Percentiles rank a stretch among this genome's conserved stretches.
These are phyloP conservation scores for Riparia riparia DNA, from an alignment of 2,113 vertebrate species.

Conservation along the genomic window DNA sequence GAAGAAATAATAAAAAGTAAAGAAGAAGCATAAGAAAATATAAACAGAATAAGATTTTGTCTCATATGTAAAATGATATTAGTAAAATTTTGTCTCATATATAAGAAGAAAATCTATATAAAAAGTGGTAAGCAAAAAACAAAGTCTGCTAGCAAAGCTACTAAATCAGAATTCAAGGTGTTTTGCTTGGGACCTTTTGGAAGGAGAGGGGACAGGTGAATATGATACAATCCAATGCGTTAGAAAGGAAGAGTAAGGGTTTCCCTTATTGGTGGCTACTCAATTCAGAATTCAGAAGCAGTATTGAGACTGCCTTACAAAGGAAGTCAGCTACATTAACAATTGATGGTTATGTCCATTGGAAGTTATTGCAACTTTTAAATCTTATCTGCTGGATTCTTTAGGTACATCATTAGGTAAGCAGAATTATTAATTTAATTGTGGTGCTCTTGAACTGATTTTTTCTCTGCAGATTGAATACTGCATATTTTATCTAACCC, in stretches of 20 bases:
- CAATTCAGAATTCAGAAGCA: background rate
- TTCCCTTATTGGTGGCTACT: background rate
- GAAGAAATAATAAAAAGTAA: background rate
- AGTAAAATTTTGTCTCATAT: background rate
- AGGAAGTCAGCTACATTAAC: background rate
- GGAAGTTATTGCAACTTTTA: background rate
- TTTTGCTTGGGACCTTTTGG: background rate
- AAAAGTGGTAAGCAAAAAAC: background rate
- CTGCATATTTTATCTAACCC: background rate
- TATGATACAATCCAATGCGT: background rate
- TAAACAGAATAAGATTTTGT: background rate
- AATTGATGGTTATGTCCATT: background rate
- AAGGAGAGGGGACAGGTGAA: accelerated
- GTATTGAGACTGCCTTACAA: background rate
- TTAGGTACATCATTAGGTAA: background rate
- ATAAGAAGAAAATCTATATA: background rate
- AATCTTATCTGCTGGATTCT: background rate
- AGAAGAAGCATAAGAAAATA: background rate
- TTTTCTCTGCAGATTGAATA: conserved; percentile 15
- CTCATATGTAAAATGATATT: accelerated
- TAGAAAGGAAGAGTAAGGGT: background rate
- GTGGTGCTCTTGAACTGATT: background rate
- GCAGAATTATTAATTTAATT: conserved; percentile 9
- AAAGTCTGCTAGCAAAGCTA: background rate
- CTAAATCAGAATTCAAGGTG: background rate